Conservation (phyloP, 2,797 vertebrate species). For the Pseudotriccus pelzelni region DNA sequence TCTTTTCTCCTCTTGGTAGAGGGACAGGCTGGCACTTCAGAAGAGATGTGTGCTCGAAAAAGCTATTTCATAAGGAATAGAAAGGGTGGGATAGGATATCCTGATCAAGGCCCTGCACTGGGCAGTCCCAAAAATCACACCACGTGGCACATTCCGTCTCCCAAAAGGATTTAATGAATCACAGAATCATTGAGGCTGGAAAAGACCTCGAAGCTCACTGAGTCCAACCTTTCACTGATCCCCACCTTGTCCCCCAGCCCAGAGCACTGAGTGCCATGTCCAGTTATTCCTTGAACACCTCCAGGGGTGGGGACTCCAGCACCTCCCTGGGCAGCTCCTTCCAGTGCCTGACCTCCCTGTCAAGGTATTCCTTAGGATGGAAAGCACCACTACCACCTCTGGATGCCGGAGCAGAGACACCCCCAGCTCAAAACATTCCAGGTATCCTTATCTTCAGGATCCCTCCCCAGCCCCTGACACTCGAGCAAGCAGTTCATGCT, state of each 20-base stretch:
- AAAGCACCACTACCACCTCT: not conserved
- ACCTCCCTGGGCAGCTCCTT: not conserved
- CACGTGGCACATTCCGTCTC: not conserved
- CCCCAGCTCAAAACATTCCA: not conserved
- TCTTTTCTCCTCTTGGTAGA: not conserved
- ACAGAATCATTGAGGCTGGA: not conserved
- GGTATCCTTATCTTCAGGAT: not conserved
- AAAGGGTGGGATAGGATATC: not conserved
- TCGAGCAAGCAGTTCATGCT: rapidly evolving
- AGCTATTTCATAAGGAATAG: not conserved
- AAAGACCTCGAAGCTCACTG: not conserved
- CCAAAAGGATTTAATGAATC: not conserved
- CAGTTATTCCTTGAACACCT: not conserved
- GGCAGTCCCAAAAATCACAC: not conserved
- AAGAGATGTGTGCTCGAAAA: not conserved
- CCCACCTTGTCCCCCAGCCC: not conserved
- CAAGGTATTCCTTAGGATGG: not conserved
- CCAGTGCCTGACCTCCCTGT: not conserved
- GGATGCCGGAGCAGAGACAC: not conserved
- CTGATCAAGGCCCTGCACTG: not conserved
- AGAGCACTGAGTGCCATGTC: not conserved
- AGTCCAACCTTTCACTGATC: not conserved
- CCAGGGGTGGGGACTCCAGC: not conserved
- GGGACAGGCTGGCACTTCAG: not conserved
- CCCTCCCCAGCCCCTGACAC: not conserved